phyloP scores from a whole-genome alignment of 2,797 vertebrate species.

The Semotilus atromaculatus region DNA sequence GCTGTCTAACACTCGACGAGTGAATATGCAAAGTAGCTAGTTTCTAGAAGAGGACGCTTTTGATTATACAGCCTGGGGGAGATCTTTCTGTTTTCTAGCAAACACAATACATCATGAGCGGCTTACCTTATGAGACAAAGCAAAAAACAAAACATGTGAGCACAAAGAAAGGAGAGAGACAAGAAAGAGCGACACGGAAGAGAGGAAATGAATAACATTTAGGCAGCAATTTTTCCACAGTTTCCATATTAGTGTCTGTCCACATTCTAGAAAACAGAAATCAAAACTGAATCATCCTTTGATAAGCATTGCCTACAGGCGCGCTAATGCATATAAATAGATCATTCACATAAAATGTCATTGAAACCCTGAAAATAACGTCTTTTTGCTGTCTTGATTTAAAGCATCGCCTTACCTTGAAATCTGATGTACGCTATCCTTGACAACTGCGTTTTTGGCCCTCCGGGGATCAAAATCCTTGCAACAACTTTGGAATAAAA shows the following conservation, averaged over 20 bases:
- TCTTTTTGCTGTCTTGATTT: conserved; percentile 15
- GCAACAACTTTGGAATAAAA: conserved; percentile 70
- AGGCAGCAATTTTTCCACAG: conserved; percentile 58
- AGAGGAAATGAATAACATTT: conserved; percentile 47
- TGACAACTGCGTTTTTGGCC: conserved; percentile 75
- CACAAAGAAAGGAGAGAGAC: conserved; percentile 41
- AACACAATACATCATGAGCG: conserved; percentile 45
- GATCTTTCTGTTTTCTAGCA: conserved; percentile 41
- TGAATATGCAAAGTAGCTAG: conserved; percentile 44
- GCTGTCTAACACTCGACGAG: conserved; percentile 30
- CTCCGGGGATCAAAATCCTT: conserved; percentile 78
- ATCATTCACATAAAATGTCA: conserved; percentile 37
- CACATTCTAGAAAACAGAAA: conserved; percentile 36
- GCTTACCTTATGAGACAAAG: conserved; percentile 59
- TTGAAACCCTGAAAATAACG: conserved; percentile 11
- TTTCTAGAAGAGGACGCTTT: conserved; percentile 36
- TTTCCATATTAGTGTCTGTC: conserved; percentile 43
- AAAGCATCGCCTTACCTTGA: conserved; percentile 72
- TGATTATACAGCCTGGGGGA: conserved; percentile 45
- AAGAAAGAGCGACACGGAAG: conserved; percentile 25
- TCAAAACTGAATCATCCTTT: conserved; percentile 19
- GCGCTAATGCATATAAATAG: conserved; percentile 41
- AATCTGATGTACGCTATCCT: conserved; percentile 75
- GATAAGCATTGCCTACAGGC: conserved; percentile 24
- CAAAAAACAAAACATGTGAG: conserved; percentile 53